These are phyloP conservation scores for Hapalemur alaotrensis DNA, from an alignment of 2,797 vertebrate species.

Conservation along the genomic window DNA sequence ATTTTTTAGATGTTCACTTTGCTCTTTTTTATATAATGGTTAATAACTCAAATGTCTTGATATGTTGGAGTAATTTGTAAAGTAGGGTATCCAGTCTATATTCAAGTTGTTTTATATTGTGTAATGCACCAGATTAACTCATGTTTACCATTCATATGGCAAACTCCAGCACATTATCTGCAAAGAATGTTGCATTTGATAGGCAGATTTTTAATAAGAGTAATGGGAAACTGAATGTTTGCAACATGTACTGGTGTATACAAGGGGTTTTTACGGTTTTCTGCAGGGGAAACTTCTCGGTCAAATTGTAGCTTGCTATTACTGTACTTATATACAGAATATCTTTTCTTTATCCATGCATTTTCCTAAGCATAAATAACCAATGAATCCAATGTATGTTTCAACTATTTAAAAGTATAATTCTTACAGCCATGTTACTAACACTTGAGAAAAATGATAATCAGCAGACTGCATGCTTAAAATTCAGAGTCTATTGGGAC, in stretches of 20 bases:
- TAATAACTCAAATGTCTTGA: conserved; percentile 81
- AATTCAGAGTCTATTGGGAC: not conserved
- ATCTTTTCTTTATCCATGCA: conserved; percentile 93
- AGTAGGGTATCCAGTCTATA: conserved; percentile 70
- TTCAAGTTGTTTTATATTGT: conserved; percentile 82
- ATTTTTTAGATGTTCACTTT: conserved; percentile 79
- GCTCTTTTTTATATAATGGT: conserved; percentile 79
- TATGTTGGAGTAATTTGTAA: conserved; percentile 79
- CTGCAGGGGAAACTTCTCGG: conserved; percentile 87
- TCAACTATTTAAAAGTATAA: conserved; percentile 87
- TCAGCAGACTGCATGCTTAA: not conserved
- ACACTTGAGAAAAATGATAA: not conserved
- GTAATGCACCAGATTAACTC: conserved; percentile 92
- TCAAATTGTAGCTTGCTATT: conserved; percentile 89
- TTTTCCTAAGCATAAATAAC: conserved; percentile 95
- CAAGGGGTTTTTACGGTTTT: conserved; percentile 91
- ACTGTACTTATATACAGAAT: conserved; percentile 90
- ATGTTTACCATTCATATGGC: conserved; percentile 92
- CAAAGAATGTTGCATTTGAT: conserved; percentile 90
- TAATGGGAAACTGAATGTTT: conserved; percentile 87
- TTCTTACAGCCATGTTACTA: conserved; percentile 75
- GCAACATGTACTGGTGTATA: conserved; percentile 88
- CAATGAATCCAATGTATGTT: conserved; percentile 95
- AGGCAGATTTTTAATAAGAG: conserved; percentile 92
- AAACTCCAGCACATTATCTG: conserved; percentile 92